Base-by-base conservation (phyloP, 2,797 vertebrate species). In the Emys orbicularis region DNA sequence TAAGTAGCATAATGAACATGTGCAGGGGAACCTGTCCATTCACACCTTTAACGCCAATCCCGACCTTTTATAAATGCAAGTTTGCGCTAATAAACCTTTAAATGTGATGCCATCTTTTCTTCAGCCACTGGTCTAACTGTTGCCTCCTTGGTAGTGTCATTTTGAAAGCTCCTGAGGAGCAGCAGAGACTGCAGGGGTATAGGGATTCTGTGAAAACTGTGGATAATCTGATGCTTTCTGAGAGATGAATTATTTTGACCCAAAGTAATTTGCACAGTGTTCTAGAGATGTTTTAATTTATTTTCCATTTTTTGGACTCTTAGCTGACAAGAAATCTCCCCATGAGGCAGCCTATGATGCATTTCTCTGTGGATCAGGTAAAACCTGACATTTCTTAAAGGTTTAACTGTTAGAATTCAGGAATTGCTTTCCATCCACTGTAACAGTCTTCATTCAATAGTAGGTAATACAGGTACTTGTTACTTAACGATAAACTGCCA, bases 341-440 rank as follows among this genome's bases (percentile, higher is more conserved):
- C 98, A 98, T 0, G 98, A 98, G 81, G 98, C 98, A 1, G 98
- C 97, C 0, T 98, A 98, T 7, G 98, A 98, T 8, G 98, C 98
- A 29, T 98, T 98, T 96, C 98, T 98, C 79, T 98, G 98, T 18
- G 98, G 98, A 41, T 98, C 98, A 97, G 98, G 98, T 98, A 98
- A 95, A 97, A 2, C 44, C 74, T 10, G 44, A 8, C 34, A 4
- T 31, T 88, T 81, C 18, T 88, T 72, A 57, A 85, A 76, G 87
- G 13, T 29, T 82, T 87, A 19, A 72, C 11, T 82, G 6, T n/a
- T 80, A 19, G n/a, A 47, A 80, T 49, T 89, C 86, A 56, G 56
- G 76, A 82, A 72, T 72, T 72, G 37, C 68, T 37, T 37, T 72
- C 37, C 21, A 41, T 41, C 37, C 68, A 41, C n/a, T 72, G 68